These are phyloP conservation scores for Plagiodera versicolora DNA, from an alignment of 2,888 invertebrate species.

Conservation along the genomic window DNA sequence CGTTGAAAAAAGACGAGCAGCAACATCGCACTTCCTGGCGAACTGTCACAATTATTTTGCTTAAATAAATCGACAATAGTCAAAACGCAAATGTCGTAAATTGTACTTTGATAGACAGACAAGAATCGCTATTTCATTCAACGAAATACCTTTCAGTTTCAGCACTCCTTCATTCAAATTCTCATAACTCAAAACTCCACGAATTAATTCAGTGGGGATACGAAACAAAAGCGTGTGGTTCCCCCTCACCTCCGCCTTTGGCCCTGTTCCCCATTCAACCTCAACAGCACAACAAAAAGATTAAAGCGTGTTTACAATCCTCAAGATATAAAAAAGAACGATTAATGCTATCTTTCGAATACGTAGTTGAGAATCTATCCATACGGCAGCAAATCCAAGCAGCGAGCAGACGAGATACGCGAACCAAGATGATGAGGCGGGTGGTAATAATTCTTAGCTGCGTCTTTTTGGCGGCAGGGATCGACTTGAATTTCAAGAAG, in stretches of 20 bases:
- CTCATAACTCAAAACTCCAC: background rate
- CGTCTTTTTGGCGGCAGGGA: constrained; percentile 10
- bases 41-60: no score
- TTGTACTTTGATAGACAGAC: no score
- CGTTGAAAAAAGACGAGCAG: no score
- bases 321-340: constrained; percentile 23
- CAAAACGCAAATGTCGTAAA: no score
- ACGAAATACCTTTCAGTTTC: no score
- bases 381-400: no score
- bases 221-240: background rate
- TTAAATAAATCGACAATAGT: no score
- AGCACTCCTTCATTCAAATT: no score
- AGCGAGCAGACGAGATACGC: no score
- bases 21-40: no score
- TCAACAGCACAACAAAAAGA: constrained; percentile 28
- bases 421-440: constrained; percentile 16
- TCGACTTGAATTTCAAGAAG: constrained; percentile 14
- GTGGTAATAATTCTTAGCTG: constrained; percentile 16
- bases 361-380: constrained; percentile 19
- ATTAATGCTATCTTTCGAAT: constrained; percentile 22
- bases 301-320: constrained; percentile 32
- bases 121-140: no score
- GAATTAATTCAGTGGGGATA: background rate
- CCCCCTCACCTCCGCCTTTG: constrained; percentile 4
- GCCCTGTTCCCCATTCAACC: background rate